Percentiles rank a stretch among this genome's conserved stretches.
Conservation (phyloP, 2,113 vertebrate species). For the Pseudonaja textilis region DNA sequence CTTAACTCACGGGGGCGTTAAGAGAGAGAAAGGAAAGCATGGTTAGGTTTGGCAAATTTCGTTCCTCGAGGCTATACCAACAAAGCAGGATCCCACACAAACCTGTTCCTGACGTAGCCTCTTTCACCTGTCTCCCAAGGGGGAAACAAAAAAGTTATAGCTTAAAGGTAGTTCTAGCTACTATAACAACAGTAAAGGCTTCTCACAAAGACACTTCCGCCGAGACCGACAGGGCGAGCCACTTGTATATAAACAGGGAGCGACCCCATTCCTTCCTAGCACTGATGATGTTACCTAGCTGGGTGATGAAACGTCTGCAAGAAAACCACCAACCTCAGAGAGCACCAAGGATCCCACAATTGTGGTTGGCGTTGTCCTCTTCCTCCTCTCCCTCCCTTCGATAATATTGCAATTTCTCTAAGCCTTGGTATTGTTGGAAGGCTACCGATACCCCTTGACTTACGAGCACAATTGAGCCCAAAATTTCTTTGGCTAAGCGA, state of each 20-base stretch:
- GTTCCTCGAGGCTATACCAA: not conserved
- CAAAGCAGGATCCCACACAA: not conserved
- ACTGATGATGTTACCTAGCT: not conserved
- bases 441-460: no score
- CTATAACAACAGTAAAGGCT: not conserved
- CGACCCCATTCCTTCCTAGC: not conserved
- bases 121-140: not conserved
- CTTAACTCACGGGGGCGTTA: not conserved
- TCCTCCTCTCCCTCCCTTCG: not conserved
- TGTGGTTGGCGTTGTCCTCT: not conserved
- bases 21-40: not conserved
- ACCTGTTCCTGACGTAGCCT: not conserved
- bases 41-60: not conserved
- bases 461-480: no score
- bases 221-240: not conserved
- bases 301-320: not conserved
- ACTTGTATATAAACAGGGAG: not conserved
- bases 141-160: not conserved
- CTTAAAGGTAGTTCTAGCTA: not conserved
- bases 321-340: not conserved
- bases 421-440: no score
- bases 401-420: no score
- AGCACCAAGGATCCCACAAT: not conserved
- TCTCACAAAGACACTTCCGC: not conserved
- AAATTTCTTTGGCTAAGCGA: no score